Evolutionary conservation across 2,797 vertebrate species (phyloP).

Genomic region (Catamblyrhynchus diadema): DNA sequence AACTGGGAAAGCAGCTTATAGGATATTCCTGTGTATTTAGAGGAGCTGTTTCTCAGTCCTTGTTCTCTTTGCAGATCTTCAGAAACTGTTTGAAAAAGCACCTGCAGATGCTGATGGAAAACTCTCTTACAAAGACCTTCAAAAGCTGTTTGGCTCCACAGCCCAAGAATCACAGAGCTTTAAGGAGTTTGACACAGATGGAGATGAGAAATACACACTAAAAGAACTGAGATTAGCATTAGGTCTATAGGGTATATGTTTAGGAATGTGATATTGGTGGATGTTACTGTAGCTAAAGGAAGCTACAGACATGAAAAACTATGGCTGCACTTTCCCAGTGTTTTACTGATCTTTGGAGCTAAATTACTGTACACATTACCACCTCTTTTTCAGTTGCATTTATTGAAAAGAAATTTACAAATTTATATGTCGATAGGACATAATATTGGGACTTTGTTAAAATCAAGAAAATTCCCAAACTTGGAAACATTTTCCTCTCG

Average conservation of each 20-base stretch:
- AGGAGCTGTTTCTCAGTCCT: not conserved
- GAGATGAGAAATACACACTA: slow-evolving; percentile 74
- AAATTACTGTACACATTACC: slow-evolving; percentile 59
- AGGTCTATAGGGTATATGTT: slow-evolving; percentile 58
- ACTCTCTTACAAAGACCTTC: slow-evolving; percentile 71
- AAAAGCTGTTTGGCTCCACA: slow-evolving; percentile 59
- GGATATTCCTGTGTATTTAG: not conserved
- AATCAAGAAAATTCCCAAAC: slow-evolving; percentile 55
- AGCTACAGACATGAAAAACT: slow-evolving; percentile 18
- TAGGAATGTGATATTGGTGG: slow-evolving; percentile 29
- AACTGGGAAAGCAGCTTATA: not conserved
- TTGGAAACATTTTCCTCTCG: slow-evolving; percentile 43
- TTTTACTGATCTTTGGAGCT: slow-evolving; percentile 52
- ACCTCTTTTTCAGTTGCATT: slow-evolving; percentile 52
- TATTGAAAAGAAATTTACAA: slow-evolving; percentile 54
- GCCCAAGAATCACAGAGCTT: slow-evolving; percentile 52
- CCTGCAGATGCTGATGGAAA: slow-evolving; percentile 56
- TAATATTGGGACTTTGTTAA: slow-evolving; percentile 58
- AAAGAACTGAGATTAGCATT: slow-evolving; percentile 72
- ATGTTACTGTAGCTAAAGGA: slow-evolving; percentile 50
- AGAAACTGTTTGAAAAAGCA: slow-evolving; percentile 68
- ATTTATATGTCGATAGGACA: slow-evolving; percentile 15
- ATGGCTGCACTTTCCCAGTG: slow-evolving; percentile 37
- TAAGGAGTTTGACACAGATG: slow-evolving; percentile 70
- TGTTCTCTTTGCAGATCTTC: slow-evolving; percentile 72